Base-by-base conservation (phyloP, 35 echinoderm and acorn worm species). In the Strongylocentrotus purpuratus region DNA sequence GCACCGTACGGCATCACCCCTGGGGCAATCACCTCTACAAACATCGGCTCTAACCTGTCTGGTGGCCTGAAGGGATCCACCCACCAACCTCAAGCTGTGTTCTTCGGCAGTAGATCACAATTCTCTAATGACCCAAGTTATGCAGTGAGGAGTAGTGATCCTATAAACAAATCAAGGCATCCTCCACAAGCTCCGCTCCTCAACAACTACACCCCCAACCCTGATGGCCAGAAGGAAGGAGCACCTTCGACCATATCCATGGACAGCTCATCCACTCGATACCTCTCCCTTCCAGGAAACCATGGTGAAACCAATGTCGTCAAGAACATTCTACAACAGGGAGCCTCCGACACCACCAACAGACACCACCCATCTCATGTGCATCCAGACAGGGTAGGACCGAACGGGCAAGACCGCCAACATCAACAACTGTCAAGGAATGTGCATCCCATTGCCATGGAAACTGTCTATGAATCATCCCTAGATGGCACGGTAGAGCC, bases 191-290 rank as follows among this genome's bases (percentile, higher is more conserved):
- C 20, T 50, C n/a, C 31, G 8, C 31, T 52, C n/a, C 91, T 93
- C 11, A 58, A 47, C 17, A 93, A 58, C 31, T 47, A 50, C 13
- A 31, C 31, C 48, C 11, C 31, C 13, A 14, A 13, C 13, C 45
- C 17, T 18, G 48, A 93, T 32, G 48, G 48, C 7, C 91, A 22
- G 2, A 93, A 25, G n/a, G 11, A 89, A 33, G 45, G 45, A 25
- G 91, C 48, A 14, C 48, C 45, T 58, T 58, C 91, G 11, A 46
- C 41, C 31, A 7, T 93, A 13, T 93, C 91, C 3, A 4, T 93
- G 91, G 91, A 32, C 48, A 93, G 91, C 48, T 28, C 91, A 47
- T 93, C 91, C 20, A 93, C 91, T 6, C 45, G 91, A 48, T 93
- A 93, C 48, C 91, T 58, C 10, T 93, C 91, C 31, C 91, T 93